phyloP scores from a whole-genome alignment of 2,113 vertebrate species.

The Campylomormyrus tamandua region DNA sequence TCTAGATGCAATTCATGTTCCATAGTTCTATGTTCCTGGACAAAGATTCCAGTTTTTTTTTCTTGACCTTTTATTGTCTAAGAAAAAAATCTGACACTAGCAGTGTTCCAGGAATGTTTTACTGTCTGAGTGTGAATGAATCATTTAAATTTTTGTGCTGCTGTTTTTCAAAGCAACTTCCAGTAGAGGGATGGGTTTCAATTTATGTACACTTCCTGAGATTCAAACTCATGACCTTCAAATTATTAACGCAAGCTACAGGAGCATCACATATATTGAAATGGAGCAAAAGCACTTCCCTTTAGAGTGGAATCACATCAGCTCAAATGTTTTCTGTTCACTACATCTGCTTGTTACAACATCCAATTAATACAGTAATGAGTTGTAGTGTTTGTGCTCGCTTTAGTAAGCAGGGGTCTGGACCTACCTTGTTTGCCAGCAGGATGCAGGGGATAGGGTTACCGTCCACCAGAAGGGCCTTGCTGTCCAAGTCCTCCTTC shows the following conservation, averaged over 20 bases:
- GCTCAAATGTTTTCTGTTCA: background rate
- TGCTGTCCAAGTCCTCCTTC: conserved; percentile 81
- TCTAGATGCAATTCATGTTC: background rate
- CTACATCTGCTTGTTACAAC: background rate
- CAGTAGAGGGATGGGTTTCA: background rate
- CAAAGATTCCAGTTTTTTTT: background rate
- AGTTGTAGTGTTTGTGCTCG: background rate
- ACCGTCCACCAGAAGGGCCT: conserved; percentile 60
- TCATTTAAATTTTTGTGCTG: background rate
- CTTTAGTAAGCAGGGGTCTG: background rate
- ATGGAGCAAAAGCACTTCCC: background rate
- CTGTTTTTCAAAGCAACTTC: background rate
- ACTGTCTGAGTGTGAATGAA: background rate
- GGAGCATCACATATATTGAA: background rate
- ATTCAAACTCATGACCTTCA: background rate
- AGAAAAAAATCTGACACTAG: background rate
- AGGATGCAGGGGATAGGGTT: conserved; percentile 71
- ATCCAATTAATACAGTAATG: background rate
- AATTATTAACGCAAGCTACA: background rate
- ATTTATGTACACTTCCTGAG: background rate
- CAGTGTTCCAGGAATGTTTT: background rate
- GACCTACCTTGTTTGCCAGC: conserved; percentile 77
- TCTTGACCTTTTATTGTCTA: background rate
- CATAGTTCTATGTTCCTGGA: background rate
- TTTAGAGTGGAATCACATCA: background rate